A percentile compares a stretch with the other conserved stretches of the same genome.
Evolutionary conservation across 2,113 vertebrate species (phyloP).

Genomic region (Stomatorhinus ivindoensis): DNA sequence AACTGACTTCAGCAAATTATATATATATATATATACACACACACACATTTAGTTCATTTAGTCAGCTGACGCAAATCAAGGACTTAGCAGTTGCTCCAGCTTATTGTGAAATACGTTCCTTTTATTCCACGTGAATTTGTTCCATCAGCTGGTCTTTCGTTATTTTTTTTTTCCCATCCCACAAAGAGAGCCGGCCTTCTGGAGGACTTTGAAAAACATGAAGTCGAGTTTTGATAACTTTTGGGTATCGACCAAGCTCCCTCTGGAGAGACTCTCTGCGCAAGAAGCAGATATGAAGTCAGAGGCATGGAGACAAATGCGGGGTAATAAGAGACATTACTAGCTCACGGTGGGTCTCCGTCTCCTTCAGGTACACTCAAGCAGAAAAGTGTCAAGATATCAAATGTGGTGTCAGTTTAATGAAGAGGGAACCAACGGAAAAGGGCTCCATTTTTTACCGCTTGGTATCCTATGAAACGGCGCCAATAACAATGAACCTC

Average conservation of each 20-base stretch:
- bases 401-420: constrained; percentile 22
- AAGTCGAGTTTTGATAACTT: constrained; percentile 45
- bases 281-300: constrained; percentile 45
- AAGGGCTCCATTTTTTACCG: not conserved
- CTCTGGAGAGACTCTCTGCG: constrained; percentile 32
- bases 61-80: not conserved
- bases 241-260: constrained; percentile 39
- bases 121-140: not conserved
- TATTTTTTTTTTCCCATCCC: not conserved
- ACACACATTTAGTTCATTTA: not conserved
- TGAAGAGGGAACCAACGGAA: not conserved
- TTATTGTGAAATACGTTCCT: not conserved
- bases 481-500: not conserved
- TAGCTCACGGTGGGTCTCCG: constrained; percentile 30
- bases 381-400: constrained; percentile 33
- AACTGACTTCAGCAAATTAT: not conserved
- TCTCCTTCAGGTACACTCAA: constrained; percentile 30
- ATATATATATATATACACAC: not conserved
- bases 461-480: not conserved
- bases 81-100: not conserved
- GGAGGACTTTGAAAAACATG: constrained; percentile 48
- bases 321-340: constrained; percentile 46
- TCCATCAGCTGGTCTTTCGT: not conserved
- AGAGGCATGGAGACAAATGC: constrained; percentile 35
- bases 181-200: constrained; percentile 15